Conservation (phyloP, 2,888 invertebrate genomes). For the Diadegma fenestrale region DNA sequence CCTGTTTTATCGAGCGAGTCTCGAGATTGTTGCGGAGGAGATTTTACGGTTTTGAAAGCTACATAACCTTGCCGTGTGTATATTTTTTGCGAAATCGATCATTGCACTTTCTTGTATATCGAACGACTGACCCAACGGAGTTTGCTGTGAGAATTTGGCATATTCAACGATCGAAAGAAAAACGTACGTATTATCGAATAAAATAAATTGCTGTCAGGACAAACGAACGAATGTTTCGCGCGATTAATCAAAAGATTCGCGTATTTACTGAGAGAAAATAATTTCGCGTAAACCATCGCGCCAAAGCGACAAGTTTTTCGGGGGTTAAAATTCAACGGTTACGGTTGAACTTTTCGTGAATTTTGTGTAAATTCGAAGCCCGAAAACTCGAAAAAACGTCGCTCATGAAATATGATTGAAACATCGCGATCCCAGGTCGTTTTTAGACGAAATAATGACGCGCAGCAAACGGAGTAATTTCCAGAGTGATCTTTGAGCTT, state of each 20-base stretch:
- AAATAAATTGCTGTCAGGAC: not conserved
- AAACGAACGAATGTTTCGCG: not conserved
- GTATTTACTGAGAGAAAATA: not conserved
- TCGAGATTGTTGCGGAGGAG: not conserved
- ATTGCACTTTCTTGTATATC: constrained; percentile 34
- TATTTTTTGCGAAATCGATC: constrained; percentile 30
- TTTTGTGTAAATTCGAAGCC: not conserved
- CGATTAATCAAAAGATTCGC: constrained; percentile 4
- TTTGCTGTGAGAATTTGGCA: constrained; percentile 59
- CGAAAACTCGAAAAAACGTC: not conserved
- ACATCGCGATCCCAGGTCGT: not conserved
- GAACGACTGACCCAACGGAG: constrained; percentile 51
- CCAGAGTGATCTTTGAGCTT: not conserved
- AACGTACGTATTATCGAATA: constrained; percentile 56
- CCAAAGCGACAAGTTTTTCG: not conserved
- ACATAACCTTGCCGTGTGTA: constrained; percentile 2
- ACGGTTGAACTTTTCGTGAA: not conserved
- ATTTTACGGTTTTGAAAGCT: not conserved
- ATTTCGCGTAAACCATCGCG: constrained; percentile 11
- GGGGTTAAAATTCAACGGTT: constrained; percentile 23
- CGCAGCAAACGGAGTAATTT: not conserved
- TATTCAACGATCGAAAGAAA: constrained; percentile 55
- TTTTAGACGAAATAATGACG: not conserved
- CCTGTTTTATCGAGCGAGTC: not conserved
- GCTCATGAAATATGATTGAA: not conserved